Conservation (phyloP, 2,113 vertebrate genomes). For the Gallinago media region DNA sequence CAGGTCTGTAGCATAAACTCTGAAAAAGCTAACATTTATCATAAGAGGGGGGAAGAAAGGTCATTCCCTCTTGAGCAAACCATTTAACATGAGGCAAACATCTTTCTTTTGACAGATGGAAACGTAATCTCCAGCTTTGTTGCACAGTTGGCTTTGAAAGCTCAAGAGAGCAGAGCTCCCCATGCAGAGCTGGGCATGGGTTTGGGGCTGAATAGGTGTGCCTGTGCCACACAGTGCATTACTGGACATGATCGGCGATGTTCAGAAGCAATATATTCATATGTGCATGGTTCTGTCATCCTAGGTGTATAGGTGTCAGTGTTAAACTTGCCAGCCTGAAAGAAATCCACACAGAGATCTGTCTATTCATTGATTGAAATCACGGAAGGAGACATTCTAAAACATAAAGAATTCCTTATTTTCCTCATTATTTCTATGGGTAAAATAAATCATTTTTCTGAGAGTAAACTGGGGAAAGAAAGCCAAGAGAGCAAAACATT, state of each 20-base stretch:
- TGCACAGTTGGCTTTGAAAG: neutral
- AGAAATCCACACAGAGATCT: neutral
- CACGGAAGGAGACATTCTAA: neutral
- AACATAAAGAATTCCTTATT: neutral
- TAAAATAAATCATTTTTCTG: neutral
- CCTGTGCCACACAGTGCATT: neutral
- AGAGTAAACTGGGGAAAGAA: neutral
- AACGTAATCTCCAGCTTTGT: neutral
- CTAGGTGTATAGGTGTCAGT: neutral
- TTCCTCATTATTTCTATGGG: neutral
- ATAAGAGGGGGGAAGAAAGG: neutral
- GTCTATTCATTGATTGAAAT: neutral
- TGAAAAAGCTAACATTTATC: neutral
- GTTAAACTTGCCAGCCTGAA: neutral
- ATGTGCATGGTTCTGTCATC: neutral
- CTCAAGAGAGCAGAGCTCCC: neutral
- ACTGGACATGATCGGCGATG: fast-evolving
- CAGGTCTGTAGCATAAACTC: neutral
- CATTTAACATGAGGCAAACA: neutral
- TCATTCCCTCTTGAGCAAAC: neutral
- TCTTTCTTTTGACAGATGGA: neutral
- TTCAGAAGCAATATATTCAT: neutral
- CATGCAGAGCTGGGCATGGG: neutral
- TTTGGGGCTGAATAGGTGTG: neutral
- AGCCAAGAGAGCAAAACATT: neutral